Conservation (phyloP, 1,140 invertebrate genomes). For the Dendrolimus punctatus region DNA sequence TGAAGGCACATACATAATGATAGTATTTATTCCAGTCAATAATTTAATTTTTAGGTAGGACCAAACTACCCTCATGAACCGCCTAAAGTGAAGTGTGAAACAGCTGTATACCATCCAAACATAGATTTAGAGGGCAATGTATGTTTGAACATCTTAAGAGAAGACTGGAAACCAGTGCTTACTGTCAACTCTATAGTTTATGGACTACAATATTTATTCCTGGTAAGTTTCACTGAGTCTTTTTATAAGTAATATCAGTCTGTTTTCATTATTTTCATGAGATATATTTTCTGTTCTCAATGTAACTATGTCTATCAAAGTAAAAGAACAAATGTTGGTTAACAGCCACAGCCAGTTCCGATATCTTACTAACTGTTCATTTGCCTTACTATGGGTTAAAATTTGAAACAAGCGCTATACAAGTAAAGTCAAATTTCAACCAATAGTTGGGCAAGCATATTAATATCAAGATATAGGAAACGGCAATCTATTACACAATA, state of each 20-base stretch:
- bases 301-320: no score
- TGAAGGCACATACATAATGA: not conserved
- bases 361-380: no score
- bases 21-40: not conserved
- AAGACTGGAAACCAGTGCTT: slow-evolving; percentile 99
- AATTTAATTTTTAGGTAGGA: slow-evolving; percentile 77
- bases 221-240: slow-evolving; percentile 76
- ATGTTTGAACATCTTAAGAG: slow-evolving; percentile 94
- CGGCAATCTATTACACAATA: no score
- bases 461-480: no score
- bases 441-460: no score
- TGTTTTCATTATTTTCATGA: slow-evolving; percentile 1
- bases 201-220: slow-evolving; percentile 97
- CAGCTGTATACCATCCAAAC: slow-evolving; percentile 95
- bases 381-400: no score
- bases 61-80: slow-evolving; percentile 97
- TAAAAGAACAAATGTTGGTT: no score
- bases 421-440: no score
- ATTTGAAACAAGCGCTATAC: no score
- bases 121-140: slow-evolving; percentile 97
- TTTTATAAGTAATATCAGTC: slow-evolving; percentile 1
- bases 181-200: slow-evolving; percentile 99
- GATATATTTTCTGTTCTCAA: no score
- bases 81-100: slow-evolving; percentile 96
- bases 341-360: no score